A percentile compares a stretch with the other conserved stretches of the same genome.
Conservation (phyloP, 2,113 vertebrate genomes). For the Microcebus jonahi region DNA sequence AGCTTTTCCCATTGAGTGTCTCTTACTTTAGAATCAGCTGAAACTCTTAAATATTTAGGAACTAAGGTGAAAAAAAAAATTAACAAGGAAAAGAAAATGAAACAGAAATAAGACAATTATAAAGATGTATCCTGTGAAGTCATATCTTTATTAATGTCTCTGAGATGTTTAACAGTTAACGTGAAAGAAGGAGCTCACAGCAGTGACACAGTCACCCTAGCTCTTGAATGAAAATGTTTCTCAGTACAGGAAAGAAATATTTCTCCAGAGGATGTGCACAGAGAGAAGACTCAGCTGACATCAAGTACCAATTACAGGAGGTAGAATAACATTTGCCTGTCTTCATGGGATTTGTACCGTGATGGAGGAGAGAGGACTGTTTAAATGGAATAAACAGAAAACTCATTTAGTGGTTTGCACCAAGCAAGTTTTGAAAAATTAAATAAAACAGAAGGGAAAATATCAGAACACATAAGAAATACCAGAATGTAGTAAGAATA, state of each 20-base stretch:
- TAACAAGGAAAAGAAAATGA: neutral
- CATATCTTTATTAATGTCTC: neutral
- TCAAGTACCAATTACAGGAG: neutral
- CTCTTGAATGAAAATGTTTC: conserved; percentile 3
- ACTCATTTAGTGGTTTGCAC: neutral
- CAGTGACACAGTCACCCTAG: conserved; percentile 3
- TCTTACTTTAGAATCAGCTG: conserved; percentile 1
- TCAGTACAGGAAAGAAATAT: neutral
- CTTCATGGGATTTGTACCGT: neutral
- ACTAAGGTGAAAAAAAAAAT: neutral
- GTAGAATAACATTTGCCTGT: neutral
- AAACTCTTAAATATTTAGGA: conserved; percentile 17
- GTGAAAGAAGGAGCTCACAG: neutral
- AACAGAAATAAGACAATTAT: neutral
- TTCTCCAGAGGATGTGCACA: neutral
- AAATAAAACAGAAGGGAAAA: neutral
- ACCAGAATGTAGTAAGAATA: neutral
- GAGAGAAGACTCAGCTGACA: neutral
- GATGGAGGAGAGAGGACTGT: neutral
- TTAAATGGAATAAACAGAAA: neutral
- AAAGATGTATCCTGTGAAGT: neutral
- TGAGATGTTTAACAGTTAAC: neutral
- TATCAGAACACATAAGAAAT: conserved; percentile 2
- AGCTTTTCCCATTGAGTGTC: neutral
- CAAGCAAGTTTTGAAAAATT: neutral